A percentile compares a stretch with the other conserved stretches of the same genome.
phyloP scores from a whole-genome alignment of 2,888 invertebrate genomes.

The Metalampra italica region DNA sequence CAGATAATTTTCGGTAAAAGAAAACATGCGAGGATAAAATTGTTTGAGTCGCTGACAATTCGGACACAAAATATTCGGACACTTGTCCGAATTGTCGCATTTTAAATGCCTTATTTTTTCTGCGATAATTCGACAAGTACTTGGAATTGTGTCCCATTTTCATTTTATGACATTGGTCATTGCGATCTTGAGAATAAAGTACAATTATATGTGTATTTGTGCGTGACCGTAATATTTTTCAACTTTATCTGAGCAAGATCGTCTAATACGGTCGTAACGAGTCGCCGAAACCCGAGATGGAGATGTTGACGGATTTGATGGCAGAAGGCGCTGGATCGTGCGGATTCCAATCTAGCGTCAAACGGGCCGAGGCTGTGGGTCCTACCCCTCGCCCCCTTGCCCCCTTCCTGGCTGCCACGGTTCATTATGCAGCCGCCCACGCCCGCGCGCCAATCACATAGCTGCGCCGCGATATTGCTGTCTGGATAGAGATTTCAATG shows the following conservation, averaged over 20 bases:
- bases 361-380: conserved; percentile 29
- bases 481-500: conserved; percentile 60
- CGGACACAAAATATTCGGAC: too few relatives aligned
- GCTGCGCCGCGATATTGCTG: conserved; percentile 68
- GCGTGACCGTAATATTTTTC: too few relatives aligned
- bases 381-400: conserved; percentile 23
- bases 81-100: too few relatives aligned
- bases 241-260: background rate
- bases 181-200: too few relatives aligned
- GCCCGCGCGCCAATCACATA: conserved; percentile 71
- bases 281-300: conserved; percentile 28
- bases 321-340: conserved; percentile 49
- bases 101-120: too few relatives aligned
- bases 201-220: too few relatives aligned
- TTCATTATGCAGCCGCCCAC: conserved; percentile 75
- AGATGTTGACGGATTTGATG: conserved; percentile 55
- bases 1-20: too few relatives aligned
- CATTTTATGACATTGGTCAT: too few relatives aligned
- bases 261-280: conserved; percentile 2
- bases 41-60: too few relatives aligned
- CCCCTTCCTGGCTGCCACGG: conserved; percentile 37
- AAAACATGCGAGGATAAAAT: too few relatives aligned
- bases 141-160: too few relatives aligned
- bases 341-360: conserved; percentile 59
- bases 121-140: too few relatives aligned